These are phyloP conservation scores for Poecilia latipinna DNA, from an alignment of 2,113 vertebrate genomes.

Conservation along the genomic window DNA sequence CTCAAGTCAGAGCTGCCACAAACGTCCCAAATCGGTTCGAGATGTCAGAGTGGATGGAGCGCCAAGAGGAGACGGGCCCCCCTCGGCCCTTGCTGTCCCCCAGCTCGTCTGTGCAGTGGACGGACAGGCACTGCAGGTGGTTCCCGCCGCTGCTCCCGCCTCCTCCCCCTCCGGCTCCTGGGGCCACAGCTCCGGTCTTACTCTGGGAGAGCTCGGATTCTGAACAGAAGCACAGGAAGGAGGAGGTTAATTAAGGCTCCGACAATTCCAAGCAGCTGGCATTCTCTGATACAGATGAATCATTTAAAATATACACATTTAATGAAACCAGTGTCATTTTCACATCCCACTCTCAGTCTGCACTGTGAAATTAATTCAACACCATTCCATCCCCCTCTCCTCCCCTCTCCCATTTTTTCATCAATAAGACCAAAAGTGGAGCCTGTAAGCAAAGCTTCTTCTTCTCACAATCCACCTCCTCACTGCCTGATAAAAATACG, in stretches of 20 bases:
- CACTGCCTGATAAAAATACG: slow-evolving; percentile 39
- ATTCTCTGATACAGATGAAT: slow-evolving; percentile 54
- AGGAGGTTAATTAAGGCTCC: slow-evolving; percentile 57
- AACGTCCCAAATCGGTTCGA: slow-evolving; percentile 98
- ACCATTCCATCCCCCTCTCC: slow-evolving; percentile 34
- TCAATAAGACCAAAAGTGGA: slow-evolving; percentile 35
- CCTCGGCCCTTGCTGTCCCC: slow-evolving; percentile 91
- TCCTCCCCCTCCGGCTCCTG: slow-evolving; percentile 72
- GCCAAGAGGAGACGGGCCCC: slow-evolving; percentile 93
- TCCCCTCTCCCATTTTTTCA: slow-evolving; percentile 11
- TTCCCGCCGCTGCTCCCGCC: slow-evolving; percentile 82
- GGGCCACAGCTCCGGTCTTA: slow-evolving; percentile 81
- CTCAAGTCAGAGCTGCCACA: slow-evolving; percentile 97
- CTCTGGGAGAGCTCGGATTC: slow-evolving; percentile 90
- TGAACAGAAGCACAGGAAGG: slow-evolving; percentile 67
- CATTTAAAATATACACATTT: slow-evolving; percentile 66
- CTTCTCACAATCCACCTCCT: slow-evolving; percentile 53
- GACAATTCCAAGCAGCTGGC: slow-evolving; percentile 53
- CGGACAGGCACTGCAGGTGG: slow-evolving; percentile 97
- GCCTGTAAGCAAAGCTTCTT: slow-evolving; percentile 52
- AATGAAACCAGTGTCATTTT: slow-evolving; percentile 74
- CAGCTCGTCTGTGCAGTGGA: slow-evolving; percentile 97
- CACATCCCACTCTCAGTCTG: slow-evolving; percentile 77
- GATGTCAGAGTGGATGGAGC: slow-evolving; percentile 97
- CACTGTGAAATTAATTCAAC: slow-evolving; percentile 73